These are phyloP conservation scores for Tonatia bakeri DNA, from an alignment of 2,113 vertebrate species.

Conservation along the genomic window DNA sequence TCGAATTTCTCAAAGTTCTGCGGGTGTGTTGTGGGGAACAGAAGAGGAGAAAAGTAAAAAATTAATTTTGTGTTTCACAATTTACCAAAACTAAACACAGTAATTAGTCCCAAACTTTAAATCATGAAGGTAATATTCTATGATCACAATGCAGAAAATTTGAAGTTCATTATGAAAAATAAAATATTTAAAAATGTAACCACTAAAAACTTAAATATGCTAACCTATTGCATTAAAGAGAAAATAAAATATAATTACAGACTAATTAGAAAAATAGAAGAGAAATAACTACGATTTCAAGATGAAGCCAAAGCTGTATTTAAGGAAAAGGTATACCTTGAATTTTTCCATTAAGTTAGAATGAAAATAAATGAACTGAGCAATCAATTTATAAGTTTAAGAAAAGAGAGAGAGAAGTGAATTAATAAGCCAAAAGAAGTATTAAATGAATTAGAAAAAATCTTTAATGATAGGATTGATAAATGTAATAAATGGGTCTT, in stretches of 20 bases:
- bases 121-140: not conserved
- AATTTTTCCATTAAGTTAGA: constrained; percentile 15
- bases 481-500: not conserved
- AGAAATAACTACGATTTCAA: not conserved
- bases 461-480: not conserved
- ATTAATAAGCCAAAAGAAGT: not conserved
- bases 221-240: not conserved
- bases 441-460: constrained; percentile 4
- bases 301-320: constrained; percentile 29
- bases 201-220: not conserved
- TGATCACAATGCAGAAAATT: constrained; percentile 10
- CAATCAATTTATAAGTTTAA: not conserved
- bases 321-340: not conserved
- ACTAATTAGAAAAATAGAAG: not conserved
- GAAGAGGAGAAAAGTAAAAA: not conserved
- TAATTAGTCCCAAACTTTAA: constrained; percentile 1
- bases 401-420: not conserved
- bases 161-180: not conserved
- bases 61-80: not conserved
- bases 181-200: constrained; percentile 15
- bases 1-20: not conserved
- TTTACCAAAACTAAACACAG: not conserved
- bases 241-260: constrained; percentile 32
- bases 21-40: not conserved
- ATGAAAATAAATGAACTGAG: constrained; percentile 9